Evolutionary conservation across 2,888 invertebrate species (phyloP), one percentile per base, ranked within the genome.

Genomic region (Drosophila silvestris): DNA sequence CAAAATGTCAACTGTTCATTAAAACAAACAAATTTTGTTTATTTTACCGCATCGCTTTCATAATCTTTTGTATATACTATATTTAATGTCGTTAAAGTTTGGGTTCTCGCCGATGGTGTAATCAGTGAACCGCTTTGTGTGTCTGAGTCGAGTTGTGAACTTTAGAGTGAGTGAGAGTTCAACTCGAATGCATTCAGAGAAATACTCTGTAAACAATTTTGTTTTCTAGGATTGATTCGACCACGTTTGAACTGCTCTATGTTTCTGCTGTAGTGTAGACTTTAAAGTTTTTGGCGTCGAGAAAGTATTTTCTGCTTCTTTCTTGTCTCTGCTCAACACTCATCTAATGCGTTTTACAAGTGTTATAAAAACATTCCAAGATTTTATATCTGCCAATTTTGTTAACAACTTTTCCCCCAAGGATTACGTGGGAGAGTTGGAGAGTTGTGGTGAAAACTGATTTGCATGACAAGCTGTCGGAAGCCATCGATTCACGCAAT

Each of bases 391-490:
- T 61, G 56, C 53, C 65, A 59, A 66, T 72, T 39, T 60, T 72
- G 78, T 66, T 72, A 53, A 33, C 47, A 52, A 44, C 47, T 56
- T 74, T 66, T 64, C n/a, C 41, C 52, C 37, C 35, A 62, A 72
- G 58, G 60, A 69, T 69, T 69, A 71, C 32, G 6, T 41, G 10
- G 58, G 33, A 47, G 22, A 47, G 39, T 37, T 26, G 26, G 28
- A 35, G 35, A 35, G 39, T 39, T 62, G 59, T 58, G 30, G 44
- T 41, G 19, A 50, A 80, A 90, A 53, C 74, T 76, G 76, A 88
- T 85, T 85, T 90, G 81, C 89, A 90, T 90, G 86, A 78, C 89
- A 83, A 81, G 74, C 81, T 90, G 85, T 81, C 85, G 85, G 85
- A 85, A 85, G 89, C 76, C 51, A 59, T 70, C 59, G 66, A 72